Conservation (phyloP, 2,888 invertebrate species). For the Dolichopus griseipennis region DNA sequence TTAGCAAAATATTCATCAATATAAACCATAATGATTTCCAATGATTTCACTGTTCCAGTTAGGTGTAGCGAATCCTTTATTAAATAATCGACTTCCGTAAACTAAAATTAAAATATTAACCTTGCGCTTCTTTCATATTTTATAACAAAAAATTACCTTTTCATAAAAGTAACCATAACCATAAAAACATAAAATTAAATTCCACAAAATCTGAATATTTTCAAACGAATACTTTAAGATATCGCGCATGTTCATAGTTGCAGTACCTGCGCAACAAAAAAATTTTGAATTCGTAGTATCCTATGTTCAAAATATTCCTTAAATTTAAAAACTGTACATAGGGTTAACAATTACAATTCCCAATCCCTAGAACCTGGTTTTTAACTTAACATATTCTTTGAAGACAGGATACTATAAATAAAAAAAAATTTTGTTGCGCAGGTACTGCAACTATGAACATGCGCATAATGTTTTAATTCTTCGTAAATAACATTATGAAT, state of each 20-base stretch:
- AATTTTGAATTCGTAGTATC: too few species aligned
- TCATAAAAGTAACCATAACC: neutral
- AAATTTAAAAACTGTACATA: too few species aligned
- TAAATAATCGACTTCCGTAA: neutral
- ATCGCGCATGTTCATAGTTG: too few species aligned
- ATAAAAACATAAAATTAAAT: constrained; percentile 31
- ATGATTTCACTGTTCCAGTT: neutral
- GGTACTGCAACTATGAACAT: too few species aligned
- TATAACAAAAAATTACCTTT: neutral
- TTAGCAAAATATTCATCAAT: neutral
- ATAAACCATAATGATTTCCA: neutral
- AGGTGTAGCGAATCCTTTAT: neutral
- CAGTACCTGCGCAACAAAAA: too few species aligned
- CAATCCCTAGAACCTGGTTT: too few species aligned
- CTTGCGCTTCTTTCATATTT: neutral
- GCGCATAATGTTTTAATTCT: constrained; percentile 29
- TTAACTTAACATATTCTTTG: too few species aligned
- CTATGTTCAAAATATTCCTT: too few species aligned
- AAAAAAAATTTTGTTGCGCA: too few species aligned
- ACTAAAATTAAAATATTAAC: neutral
- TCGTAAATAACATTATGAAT: constrained; percentile 38
- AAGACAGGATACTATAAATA: too few species aligned
- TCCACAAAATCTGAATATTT: constrained; percentile 30
- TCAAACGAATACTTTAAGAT: constrained; percentile 28
- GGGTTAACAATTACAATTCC: too few species aligned